Evolutionary conservation across 2,797 vertebrate genomes (phyloP).

Genomic region (Ctenochaetus hawaiiensis): DNA sequence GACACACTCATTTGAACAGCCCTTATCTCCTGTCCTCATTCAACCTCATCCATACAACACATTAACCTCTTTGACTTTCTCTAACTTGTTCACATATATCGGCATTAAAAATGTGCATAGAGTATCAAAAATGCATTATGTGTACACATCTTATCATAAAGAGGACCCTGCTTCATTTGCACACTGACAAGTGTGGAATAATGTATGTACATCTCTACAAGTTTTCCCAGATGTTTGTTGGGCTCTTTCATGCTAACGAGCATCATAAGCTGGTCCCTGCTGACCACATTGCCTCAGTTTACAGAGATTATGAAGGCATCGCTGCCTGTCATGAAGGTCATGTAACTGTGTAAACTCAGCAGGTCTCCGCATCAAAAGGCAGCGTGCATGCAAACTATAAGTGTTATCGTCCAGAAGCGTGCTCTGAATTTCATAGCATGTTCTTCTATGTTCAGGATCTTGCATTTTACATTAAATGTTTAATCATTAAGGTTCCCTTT

Average conservation of each 20-base stretch:
- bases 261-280: conserved; percentile 45
- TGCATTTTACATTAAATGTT: conserved; percentile 28
- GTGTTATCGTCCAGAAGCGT: neutral
- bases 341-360: conserved; percentile 18
- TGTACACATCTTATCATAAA: conserved; percentile 40
- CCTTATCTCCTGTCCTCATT: conserved; percentile 64
- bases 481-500: conserved; percentile 1
- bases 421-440: neutral
- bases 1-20: conserved; percentile 40
- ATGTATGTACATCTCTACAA: conserved; percentile 13
- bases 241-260: conserved; percentile 22
- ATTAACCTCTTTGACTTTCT: conserved; percentile 51
- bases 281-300: conserved; percentile 35
- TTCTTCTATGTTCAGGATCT: neutral
- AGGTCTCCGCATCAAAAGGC: conserved; percentile 13
- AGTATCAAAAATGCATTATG: conserved; percentile 32
- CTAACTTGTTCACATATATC: conserved; percentile 24
- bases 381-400: neutral
- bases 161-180: conserved; percentile 37
- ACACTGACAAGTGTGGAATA: conserved; percentile 20
- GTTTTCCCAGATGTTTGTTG: conserved; percentile 37
- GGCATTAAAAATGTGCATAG: conserved; percentile 27
- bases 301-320: conserved; percentile 39
- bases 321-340: conserved; percentile 41
- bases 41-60: conserved; percentile 34